Evolutionary conservation across 1,140 invertebrate species (phyloP), one percentile per base, ranked within the genome.

Genomic region (Cardiocondyla obscurior): DNA sequence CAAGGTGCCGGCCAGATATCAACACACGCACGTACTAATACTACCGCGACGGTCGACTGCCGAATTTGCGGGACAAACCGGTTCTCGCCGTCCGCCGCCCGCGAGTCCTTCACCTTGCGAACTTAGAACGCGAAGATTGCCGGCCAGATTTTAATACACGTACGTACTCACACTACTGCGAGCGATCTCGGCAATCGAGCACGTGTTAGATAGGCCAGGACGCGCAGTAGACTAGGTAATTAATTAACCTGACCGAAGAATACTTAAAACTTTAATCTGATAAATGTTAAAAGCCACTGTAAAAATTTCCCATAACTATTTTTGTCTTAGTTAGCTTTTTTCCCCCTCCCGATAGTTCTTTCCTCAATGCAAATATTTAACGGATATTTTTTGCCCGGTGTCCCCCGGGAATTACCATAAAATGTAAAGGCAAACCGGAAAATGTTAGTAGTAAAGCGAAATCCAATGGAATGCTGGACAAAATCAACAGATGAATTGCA

Each of bases 401-500:
- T 77, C 1, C 12, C n/a, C 25, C 22, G 1, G 7, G 25, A 46
- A 79, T 79, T 79, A 69, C 22, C 62, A 49, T 69, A 53, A 77
- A 77, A 77, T 69, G 46, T 69, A 79, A 79, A 79, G 46, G 46
- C 25, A 79, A 67, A 79, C 25, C 62, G 36, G 33, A 39, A 79
- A 67, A 79, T 79, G 33, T 69, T 67, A 46, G 55, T 46, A 60
- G 33, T 22, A 25, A 39, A 79, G 62, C 74, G 36, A 79, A 67
- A 77, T 67, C 60, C 46, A 77, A 69, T 79, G n/a, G 30, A 79
- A 79, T 46, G 74, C 62, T 42, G 46, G 74, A 79, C 51, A 79
- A 69, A 79, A 69, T 67, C 62, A 79, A 79, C 74, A 79, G 62
- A 79, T 79, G 62, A 79, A 79, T 67, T 79, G 62, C 74, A 79